Conservation (phyloP, 2,888 invertebrate genomes). For the Caenorhabditis sp. region DNA sequence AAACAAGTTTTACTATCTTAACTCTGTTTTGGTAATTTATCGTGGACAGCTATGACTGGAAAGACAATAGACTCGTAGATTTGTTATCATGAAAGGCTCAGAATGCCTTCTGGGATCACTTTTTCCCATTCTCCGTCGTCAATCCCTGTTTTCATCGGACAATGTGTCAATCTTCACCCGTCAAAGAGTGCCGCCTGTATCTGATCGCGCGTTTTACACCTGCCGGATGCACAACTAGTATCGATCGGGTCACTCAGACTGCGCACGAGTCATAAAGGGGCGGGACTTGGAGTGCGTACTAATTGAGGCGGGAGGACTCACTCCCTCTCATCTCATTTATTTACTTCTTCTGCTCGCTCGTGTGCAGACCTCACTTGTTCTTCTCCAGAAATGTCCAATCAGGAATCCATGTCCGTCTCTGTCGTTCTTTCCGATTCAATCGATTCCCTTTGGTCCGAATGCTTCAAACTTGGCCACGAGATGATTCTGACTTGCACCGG, state of each 20-base stretch:
- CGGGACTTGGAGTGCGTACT: too few species aligned
- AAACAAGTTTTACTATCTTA: too few species aligned
- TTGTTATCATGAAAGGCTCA: too few species aligned
- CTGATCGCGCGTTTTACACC: background rate
- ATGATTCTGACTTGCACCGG: constrained; percentile 12
- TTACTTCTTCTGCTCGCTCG: background rate
- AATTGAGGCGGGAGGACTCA: too few species aligned
- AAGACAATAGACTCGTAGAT: too few species aligned
- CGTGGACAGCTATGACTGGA: too few species aligned
- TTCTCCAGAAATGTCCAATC: background rate
- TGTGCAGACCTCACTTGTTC: background rate
- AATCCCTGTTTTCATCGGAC: background rate
- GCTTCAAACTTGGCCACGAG: background rate
- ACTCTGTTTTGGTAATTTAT: too few species aligned
- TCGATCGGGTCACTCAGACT: too few species aligned
- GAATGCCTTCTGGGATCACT: background rate
- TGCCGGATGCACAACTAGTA: background rate
- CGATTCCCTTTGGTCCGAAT: constrained; percentile 11
- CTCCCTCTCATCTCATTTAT: background rate
- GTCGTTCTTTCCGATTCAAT: background rate
- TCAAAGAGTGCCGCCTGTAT: background rate
- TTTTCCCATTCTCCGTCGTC: background rate
- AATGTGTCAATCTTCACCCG: background rate
- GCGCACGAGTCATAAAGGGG: too few species aligned
- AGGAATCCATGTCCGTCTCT: background rate